Evolutionary conservation across 1,140 invertebrate genomes (phyloP), one percentile per base, ranked within the genome.

Genomic region (Paralvinella palmiformis): DNA sequence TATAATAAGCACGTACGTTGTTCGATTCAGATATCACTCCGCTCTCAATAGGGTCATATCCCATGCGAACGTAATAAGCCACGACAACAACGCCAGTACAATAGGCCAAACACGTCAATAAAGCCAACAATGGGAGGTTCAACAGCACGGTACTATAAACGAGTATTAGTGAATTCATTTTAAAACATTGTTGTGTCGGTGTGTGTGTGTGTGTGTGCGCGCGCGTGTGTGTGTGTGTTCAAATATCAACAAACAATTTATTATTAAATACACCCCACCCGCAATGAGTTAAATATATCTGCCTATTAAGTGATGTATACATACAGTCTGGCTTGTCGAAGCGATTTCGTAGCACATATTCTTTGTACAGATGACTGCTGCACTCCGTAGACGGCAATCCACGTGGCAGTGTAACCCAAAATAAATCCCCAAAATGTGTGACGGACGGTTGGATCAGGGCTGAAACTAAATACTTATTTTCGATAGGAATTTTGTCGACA

Each of bases 1-100:
- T 29, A 29, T 22, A 20, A 52, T 22, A 27, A 52, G 24, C 24
- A 52, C 33, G 32, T 36, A 57, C 62, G 50, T 56, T 24, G 24
- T 63, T 63, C 36, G 5, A 20, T 29, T 41, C 37, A 17, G 17
- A 15, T 15, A 63, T 57, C 10, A 59, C 32, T 15, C 35, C 32
- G 57, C 27, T 56, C 13, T n/a, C 50, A 17, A 63, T 22, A 32
- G 62, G 62, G 62, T 63, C 62, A 55, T 52, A 63, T n/a, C 52
- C 20, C 4, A 13, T 37, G 33, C 17, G 15, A 0, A 36, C 53
- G 20, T 24, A 58, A 52, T 63, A 63, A 36, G 62, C 48, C 36
- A 63, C 17, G 13, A 63, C 53, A 17, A 63, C 32, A 31, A 63
- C 20, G 24, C 44, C 60, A 20, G 22, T 35, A 29, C 58, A 24